A percentile compares a stretch with the other conserved stretches of the same genome.
Evolutionary conservation across 2,888 invertebrate genomes (phyloP).

Genomic region (Meghimatium bilineatum): DNA sequence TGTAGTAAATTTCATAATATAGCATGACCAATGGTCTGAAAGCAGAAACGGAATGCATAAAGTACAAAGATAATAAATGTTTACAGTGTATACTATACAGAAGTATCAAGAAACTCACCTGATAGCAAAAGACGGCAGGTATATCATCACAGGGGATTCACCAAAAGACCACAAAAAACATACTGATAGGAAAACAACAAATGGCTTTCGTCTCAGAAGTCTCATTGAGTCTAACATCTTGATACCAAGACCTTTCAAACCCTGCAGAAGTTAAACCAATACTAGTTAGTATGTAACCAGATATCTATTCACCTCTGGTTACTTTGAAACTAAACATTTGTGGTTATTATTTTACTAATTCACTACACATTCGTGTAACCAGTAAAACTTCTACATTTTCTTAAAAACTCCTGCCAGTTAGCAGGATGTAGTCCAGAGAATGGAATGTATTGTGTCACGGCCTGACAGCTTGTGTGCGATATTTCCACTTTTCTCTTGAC

Average conservation of each 20-base stretch:
- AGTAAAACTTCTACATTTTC: too few species aligned
- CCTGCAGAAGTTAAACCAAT: slow-evolving; percentile 17
- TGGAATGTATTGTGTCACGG: too few species aligned
- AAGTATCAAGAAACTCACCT: slow-evolving; percentile 29
- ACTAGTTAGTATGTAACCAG: not conserved
- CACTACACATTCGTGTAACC: too few species aligned
- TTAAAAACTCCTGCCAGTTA: too few species aligned
- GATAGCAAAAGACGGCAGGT: slow-evolving; percentile 41
- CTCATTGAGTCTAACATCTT: slow-evolving; percentile 36
- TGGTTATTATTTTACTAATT: too few species aligned
- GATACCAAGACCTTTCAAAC: slow-evolving; percentile 35
- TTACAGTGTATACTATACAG: not conserved
- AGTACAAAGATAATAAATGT: not conserved
- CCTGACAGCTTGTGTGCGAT: too few species aligned
- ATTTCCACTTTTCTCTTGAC: too few species aligned
- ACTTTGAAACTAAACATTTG: too few species aligned
- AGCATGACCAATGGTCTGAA: too few species aligned
- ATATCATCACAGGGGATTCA: slow-evolving; percentile 41
- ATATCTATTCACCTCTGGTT: not conserved
- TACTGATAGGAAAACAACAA: slow-evolving; percentile 29
- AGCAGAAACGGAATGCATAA: too few species aligned
- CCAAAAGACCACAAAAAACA: slow-evolving; percentile 46
- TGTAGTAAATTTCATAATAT: too few species aligned
- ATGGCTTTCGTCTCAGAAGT: slow-evolving; percentile 29
- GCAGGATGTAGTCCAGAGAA: too few species aligned